Base-by-base conservation (phyloP, 2,888 invertebrate species). In the Caradrina clavipalpis region DNA sequence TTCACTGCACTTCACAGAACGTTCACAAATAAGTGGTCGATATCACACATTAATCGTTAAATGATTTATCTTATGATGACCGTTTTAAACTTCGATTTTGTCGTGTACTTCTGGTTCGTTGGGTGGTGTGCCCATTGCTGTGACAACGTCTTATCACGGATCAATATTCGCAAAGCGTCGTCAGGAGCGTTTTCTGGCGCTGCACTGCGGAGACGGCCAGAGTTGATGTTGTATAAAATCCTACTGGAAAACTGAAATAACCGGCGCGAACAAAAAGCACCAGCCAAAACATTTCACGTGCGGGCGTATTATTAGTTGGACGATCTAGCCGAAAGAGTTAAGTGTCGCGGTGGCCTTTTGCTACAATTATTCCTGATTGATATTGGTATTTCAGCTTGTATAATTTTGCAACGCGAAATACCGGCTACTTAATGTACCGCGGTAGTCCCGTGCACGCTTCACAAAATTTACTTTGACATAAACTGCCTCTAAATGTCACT, bases 171-270 rank as follows among this genome's bases (percentile, higher is more conserved):
- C 61, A 69, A 57, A 75, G 68, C 59, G 67, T 77, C 78, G 78
- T 72, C 68, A 80, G 80, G 68, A 86, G 64, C 78, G 81, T 71
- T 86, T 80, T 80, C 86, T 81, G 81, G 86, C 89, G 88, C 89
- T 90, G 91, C 92, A 91, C 92, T 87, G 92, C 82, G 88, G 87
- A 94, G 92, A 90, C 95, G 95, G 93, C 93, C 90, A 93, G 92
- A 92, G 92, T 91, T 93, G 94, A 87, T 95, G 90, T 94, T 95
- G 94, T 91, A 91, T 94, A 92, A 95, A 96, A 95, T 95, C 95
- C 94, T 92, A 96, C 96, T 96, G 96, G 96, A 96, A 95, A 95
- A 94, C 96, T 95, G 95, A 96, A 96, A 96, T 96, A 95, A 94
- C 95, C 94, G 92, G 91, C 91, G 92, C 95, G 94, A 95, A 95